Conservation (phyloP, 2,888 invertebrate genomes). For the Psylliodes chrysocephalus region DNA sequence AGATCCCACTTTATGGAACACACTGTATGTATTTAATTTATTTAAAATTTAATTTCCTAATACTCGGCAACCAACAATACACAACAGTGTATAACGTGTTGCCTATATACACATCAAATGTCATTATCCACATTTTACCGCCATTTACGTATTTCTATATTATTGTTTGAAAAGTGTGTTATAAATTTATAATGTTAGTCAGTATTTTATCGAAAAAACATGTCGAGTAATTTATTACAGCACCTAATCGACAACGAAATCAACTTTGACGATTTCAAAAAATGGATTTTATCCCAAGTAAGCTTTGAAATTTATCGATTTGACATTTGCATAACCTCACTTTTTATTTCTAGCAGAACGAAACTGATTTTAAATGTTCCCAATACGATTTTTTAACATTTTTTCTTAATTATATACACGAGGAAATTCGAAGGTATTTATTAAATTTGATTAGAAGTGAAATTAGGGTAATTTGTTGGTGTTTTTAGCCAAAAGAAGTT, state of each 20-base stretch:
- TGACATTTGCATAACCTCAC: slow-evolving; percentile 30
- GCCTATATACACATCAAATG: background rate
- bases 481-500: slow-evolving; percentile 38
- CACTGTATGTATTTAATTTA: too few relatives aligned
- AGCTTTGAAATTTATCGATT: slow-evolving; percentile 28
- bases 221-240: slow-evolving; percentile 60
- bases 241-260: slow-evolving; percentile 65
- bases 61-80: too few relatives aligned
- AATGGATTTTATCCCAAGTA: slow-evolving; percentile 67
- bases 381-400: slow-evolving; percentile 58
- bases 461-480: background rate
- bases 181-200: background rate
- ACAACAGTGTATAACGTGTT: background rate
- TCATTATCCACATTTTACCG: slow-evolving; percentile 17
- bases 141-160: slow-evolving; percentile 2
- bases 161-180: slow-evolving; percentile 4
- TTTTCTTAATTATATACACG: slow-evolving; percentile 61
- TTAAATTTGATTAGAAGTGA: background rate
- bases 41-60: too few relatives aligned
- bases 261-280: slow-evolving; percentile 60
- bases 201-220: slow-evolving; percentile 22
- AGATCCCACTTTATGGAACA: too few relatives aligned
- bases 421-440: slow-evolving; percentile 54
- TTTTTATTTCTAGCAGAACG: slow-evolving; percentile 40
- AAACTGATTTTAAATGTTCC: slow-evolving; percentile 47